A percentile compares a stretch with the other conserved stretches of the same genome.
Conservation (phyloP, 2,888 invertebrate species). For the Hirtodrosophila trivittata region DNA sequence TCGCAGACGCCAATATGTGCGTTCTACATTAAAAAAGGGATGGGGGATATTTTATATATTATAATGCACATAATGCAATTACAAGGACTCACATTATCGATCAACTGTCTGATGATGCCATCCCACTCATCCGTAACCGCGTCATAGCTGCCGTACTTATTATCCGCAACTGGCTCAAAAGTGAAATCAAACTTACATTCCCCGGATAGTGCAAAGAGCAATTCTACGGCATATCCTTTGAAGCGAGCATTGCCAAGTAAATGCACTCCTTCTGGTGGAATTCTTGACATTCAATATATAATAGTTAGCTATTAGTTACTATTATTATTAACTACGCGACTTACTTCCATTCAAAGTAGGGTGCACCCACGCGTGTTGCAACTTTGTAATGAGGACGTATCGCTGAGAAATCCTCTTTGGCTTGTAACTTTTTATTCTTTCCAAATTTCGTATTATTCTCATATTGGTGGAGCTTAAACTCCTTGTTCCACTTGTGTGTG, state of each 20-base stretch:
- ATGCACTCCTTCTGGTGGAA: conserved; percentile 76
- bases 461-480: no score
- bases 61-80: no score
- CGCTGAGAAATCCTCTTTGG: no score
- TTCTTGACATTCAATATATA: conserved; percentile 25
- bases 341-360: conserved; percentile 87
- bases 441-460: no score
- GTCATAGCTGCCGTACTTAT: conserved; percentile 88
- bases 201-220: conserved; percentile 91
- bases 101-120: conserved; percentile 89
- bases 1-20: conserved; percentile 98
- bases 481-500: conserved; percentile 82
- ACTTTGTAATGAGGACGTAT: conserved; percentile 89
- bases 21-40: conserved; percentile 86
- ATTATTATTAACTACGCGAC: conserved; percentile 1
- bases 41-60: no score
- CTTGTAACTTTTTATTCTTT: no score
- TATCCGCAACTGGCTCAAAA: conserved; percentile 89
- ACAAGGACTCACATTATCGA: conserved; percentile 87
- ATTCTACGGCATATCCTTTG: conserved; percentile 95
- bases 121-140: conserved; percentile 90
- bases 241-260: conserved; percentile 90
- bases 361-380: conserved; percentile 89
- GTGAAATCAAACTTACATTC: conserved; percentile 88
- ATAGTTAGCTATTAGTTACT: background rate